These are phyloP conservation scores for Leptocoma aspasia DNA, from an alignment of 2,113 vertebrate genomes.

Conservation along the genomic window DNA sequence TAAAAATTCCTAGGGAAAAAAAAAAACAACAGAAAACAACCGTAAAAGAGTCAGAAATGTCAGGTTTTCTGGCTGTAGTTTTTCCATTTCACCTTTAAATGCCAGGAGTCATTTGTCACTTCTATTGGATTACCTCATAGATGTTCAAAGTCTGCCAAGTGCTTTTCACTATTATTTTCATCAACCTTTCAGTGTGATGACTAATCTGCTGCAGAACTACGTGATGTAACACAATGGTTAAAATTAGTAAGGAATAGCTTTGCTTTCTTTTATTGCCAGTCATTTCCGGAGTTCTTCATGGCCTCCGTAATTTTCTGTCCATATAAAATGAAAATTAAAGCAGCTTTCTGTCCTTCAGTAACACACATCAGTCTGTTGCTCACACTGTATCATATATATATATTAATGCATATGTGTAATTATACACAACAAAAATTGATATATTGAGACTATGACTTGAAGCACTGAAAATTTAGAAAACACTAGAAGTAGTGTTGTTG, in stretches of 20 bases:
- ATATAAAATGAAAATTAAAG: not conserved
- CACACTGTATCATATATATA: not conserved
- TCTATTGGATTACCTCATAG: constrained; percentile 28
- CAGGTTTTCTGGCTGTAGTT: not conserved
- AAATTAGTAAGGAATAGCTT: constrained; percentile 37
- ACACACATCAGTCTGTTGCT: not conserved
- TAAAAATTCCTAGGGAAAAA: not conserved
- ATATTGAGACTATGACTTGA: not conserved
- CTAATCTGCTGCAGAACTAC: constrained; percentile 33
- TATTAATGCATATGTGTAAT: not conserved
- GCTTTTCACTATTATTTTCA: constrained; percentile 46
- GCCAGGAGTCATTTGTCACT: constrained; percentile 38
- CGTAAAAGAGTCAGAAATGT: not conserved
- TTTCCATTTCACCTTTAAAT: constrained; percentile 47
- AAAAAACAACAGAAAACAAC: not conserved
- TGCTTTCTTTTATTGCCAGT: not conserved
- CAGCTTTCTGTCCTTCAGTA: not conserved
- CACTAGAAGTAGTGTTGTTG: not conserved
- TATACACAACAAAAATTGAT: not conserved
- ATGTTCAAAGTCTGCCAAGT: constrained; percentile 14
- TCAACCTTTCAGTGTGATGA: constrained; percentile 41
- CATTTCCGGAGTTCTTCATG: not conserved
- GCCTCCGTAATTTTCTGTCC: not conserved
- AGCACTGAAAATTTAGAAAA: not conserved
- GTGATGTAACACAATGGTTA: constrained; percentile 45